A percentile compares a stretch with the other conserved stretches of the same genome.
Evolutionary conservation across 2,888 invertebrate genomes (phyloP).

Genomic region (Drosophila quinaria): DNA sequence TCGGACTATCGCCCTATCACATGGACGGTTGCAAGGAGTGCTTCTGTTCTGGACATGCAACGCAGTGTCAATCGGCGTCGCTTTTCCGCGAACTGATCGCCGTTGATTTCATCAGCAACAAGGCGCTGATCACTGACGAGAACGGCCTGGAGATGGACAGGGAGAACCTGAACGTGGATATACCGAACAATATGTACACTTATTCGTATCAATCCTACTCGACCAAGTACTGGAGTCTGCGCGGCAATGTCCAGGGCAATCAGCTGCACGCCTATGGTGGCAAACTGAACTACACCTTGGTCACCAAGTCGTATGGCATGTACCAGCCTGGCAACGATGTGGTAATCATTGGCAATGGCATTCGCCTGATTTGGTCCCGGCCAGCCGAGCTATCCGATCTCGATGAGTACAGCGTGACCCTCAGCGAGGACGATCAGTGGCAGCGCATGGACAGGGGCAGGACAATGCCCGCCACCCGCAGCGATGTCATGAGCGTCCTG

Average conservation of each 20-base stretch:
- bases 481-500: constrained; percentile 94
- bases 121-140: constrained; percentile 89
- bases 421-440: constrained; percentile 91
- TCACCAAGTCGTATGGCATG: constrained; percentile 88
- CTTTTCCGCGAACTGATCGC: constrained; percentile 89
- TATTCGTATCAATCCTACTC: constrained; percentile 87
- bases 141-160: constrained; percentile 73
- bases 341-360: constrained; percentile 92
- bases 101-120: constrained; percentile 87
- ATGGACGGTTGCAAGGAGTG: constrained; percentile 93
- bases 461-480: constrained; percentile 89
- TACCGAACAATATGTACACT: constrained; percentile 88
- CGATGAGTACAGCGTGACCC: constrained; percentile 86
- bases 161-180: constrained; percentile 86
- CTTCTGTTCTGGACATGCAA: constrained; percentile 94
- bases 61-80: constrained; percentile 87
- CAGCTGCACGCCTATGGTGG: constrained; percentile 96
- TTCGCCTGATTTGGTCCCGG: constrained; percentile 90
- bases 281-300: constrained; percentile 90
- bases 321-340: constrained; percentile 91
- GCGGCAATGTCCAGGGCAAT: constrained; percentile 90
- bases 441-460: constrained; percentile 87
- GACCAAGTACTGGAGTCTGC: constrained; percentile 91
- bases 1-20: constrained; percentile 90
- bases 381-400: constrained; percentile 60